These are phyloP conservation scores for Anoura caudifer DNA, from an alignment of 2,113 vertebrate genomes.

Conservation along the genomic window DNA sequence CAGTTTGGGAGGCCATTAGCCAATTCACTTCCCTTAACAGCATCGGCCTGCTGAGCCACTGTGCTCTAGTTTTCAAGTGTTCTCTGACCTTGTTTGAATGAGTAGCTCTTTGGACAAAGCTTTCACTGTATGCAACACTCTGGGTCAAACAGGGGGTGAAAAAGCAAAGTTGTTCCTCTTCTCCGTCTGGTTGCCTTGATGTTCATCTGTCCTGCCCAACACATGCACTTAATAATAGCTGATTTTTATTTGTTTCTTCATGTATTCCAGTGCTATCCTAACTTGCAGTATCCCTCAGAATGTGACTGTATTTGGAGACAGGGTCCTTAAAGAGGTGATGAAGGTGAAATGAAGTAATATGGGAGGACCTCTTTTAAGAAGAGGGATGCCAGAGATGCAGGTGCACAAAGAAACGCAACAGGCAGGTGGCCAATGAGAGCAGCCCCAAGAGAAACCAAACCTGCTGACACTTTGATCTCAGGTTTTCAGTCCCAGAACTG, in stretches of 20 bases:
- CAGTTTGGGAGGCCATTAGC: slow-evolving; percentile 54
- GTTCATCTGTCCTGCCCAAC: background rate
- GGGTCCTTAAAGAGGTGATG: background rate
- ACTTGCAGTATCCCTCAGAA: background rate
- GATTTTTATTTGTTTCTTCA: background rate
- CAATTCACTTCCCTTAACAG: background rate
- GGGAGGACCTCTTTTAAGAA: background rate
- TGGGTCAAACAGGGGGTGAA: background rate
- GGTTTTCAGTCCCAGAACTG: background rate
- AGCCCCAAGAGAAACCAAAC: background rate
- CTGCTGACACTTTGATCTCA: background rate
- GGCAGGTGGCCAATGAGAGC: background rate
- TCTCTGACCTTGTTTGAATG: slow-evolving; percentile 39
- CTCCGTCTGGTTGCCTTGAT: background rate
- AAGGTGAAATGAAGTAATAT: background rate
- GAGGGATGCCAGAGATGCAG: background rate
- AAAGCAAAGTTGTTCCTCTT: background rate
- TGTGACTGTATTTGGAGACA: background rate
- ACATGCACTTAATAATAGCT: background rate
- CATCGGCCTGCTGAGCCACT: slow-evolving; percentile 19
- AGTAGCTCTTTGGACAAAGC: background rate
- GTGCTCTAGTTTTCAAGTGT: background rate
- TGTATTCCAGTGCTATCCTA: background rate
- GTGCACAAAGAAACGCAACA: background rate
- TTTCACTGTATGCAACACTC: background rate